Base-by-base conservation (phyloP, 2,888 invertebrate species). In the Eupeodes luniger region DNA sequence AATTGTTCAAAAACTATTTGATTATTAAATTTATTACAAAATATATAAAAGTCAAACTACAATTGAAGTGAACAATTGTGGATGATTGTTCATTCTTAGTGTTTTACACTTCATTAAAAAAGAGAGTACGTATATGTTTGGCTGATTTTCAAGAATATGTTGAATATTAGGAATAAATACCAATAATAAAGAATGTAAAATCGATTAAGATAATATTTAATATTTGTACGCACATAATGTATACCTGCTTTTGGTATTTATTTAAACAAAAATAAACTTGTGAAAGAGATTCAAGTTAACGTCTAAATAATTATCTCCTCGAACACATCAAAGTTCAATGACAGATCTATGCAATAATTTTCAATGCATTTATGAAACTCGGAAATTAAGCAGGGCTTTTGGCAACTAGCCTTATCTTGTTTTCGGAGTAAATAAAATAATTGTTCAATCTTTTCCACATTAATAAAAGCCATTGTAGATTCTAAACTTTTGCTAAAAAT, bases 281-380 rank as follows among this genome's bases (percentile, higher is more conserved):
- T 11, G 0, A 14, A 36, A 61, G 9, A 1, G 9, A 36, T 36
- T 36, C 2, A 16, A 19, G 40, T 62, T 27, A 27, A 27, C 1
- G 1, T 19, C 11, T 16, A 16, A 5, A 44, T 62, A 34, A 59
- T 59, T 59, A 59, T 6, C 34, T 59, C 1, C 10, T 1, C 4
- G n/a, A 16, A 40, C 40, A 40, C 40, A 44, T 62, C 62, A 62
- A 62, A 62, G 62, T 62, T 62, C 62, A 62, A 62, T n/a, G 44
- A 62, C 16, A 62, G 44, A 61, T n/a, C 40, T 9, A n/a, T 59
- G 14, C 36, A 12, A 9, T 59, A 0, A 16, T 53, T 14, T 53
- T 7, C 10, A 44, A 44, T 44, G 62, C 62, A 62, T 44, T 62
- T 62, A 27, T 27, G 27, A 27, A 2, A 11, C 62, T 62, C 10